Evolutionary conservation across 2,797 vertebrate species (phyloP), one percentile per base, ranked within the genome.

Genomic region (Pseudochirops corinnae): DNA sequence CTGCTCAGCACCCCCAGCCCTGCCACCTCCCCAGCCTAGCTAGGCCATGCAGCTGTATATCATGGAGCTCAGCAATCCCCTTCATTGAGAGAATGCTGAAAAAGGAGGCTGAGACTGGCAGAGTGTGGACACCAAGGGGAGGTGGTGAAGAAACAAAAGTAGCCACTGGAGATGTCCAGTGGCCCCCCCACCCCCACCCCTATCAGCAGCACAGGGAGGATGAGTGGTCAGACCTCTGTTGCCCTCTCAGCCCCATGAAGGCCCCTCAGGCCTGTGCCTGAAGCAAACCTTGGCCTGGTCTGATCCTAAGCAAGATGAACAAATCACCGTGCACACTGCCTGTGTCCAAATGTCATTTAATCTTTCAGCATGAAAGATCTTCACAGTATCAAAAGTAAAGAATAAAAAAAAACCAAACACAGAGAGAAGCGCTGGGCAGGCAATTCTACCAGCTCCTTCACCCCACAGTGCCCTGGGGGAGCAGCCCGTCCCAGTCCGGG

Each of bases 361-460:
- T 99, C 99, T 99, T 99, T 99, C 99, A 91, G 97, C 98, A 99
- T 95, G 99, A 99, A 99, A 99, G 99, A 99, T 99, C 99, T 99
- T 99, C 99, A 99, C 99, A 99, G 99, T 99, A 99, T 99, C 99
- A 99, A 99, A 99, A 99, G 99, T 99, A 99, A 99, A 99, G 99
- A 99, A 99, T 98, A 96, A 95, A 99, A 99, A 99, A 99, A 98
- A 97, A 98, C 16, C 94, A 94, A 97, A 98, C 97, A 96, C 97
- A 97, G 95, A 98, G 97, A 98, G 97, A 97, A 98, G 96, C 97
- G 94, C 95, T 95, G 97, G 97, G 98, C 97, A 97, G 98, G 98
- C 96, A 97, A 96, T 97, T 97, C 97, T 97, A 96, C 97, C 96
- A 97, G 94, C 94, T 97, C 96, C 96, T 26, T 39, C 16, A 90